Conservation (phyloP, 2,797 vertebrate genomes). For the Lepilemur septentrionalis region DNA sequence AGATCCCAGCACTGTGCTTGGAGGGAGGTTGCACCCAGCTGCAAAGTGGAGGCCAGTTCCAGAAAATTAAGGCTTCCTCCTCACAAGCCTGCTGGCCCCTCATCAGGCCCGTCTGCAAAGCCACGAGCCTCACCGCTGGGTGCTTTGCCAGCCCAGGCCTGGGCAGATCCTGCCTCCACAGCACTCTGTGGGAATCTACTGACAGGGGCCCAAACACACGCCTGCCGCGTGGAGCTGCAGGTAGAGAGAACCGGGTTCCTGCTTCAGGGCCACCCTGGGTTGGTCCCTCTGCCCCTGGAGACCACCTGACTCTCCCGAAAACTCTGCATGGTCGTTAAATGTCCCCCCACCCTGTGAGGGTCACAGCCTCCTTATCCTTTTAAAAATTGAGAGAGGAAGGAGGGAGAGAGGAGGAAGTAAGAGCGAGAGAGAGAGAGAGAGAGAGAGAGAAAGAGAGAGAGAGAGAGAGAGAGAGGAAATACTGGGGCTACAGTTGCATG, state of each 20-base stretch:
- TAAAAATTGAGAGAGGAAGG: background rate
- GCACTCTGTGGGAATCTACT: conserved; percentile 58
- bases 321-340: accelerated
- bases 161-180: conserved; percentile 66
- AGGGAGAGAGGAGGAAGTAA: too few relatives aligned
- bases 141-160: conserved; percentile 60
- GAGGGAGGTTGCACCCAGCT: background rate
- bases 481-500: accelerated
- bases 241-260: conserved; percentile 67
- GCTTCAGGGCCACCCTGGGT: background rate
- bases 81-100: conserved; percentile 73
- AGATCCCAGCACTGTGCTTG: background rate
- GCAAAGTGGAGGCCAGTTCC: conserved; percentile 34
- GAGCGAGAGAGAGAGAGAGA: background rate
- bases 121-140: conserved; percentile 73
- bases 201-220: background rate
- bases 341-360: background rate
- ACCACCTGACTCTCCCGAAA: background rate
- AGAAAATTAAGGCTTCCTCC: conserved; percentile 73
- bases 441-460: background rate
- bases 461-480: background rate
- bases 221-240: background rate
- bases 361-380: background rate
- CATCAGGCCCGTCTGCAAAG: conserved; percentile 77
- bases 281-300: accelerated